Evolutionary conservation across 2,888 invertebrate species (phyloP), one percentile per base, ranked within the genome.

Genomic region (Thymelicus sylvestris): DNA sequence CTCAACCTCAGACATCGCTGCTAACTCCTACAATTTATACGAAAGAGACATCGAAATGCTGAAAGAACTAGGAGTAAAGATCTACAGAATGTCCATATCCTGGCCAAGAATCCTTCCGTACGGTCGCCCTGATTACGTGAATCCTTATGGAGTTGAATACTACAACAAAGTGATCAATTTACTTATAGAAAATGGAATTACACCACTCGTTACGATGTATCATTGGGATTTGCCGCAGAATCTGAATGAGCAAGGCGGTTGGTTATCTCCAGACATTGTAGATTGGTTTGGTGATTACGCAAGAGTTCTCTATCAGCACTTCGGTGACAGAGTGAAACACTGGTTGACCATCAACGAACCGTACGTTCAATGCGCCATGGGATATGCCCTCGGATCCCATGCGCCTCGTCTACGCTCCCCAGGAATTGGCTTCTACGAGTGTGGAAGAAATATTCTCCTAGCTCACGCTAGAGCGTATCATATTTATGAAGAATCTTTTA

Each of bases 161-260:
- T 96, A 96, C 82, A 95, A 95, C 74, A 86, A 91, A 72, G 78
- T 96, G 0, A 95, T 96, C 60, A 84, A 95, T 76, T 94, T 93
- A 77, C 86, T 96, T 31, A 72, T 95, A 5, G 91, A 86, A 6
- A 94, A 94, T 74, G 94, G 91, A 19, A 95, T 96, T 71, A 83
- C 90, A 69, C 96, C 96, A 0, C 86, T 94, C 80, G 88, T 95
- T 0, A 93, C 94, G 0, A 81, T 95, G 74, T 92, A 88, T 74
- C 94, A 95, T 72, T 93, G 92, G 88, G 94, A 94, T 79, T 75
- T 94, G 64, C 94, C 94, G 0, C 85, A 89, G 64, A 83, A 84
- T 55, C 76, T 95, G 1, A 94, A 92, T 73, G 89, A 92, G 7
- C 78, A 90, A 57, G 95, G 95, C 6, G 95, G 95, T 15, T 91